Percentiles rank a stretch among this genome's conserved stretches.
Conservation (phyloP, 2,888 invertebrate genomes). For the Synergus umbraculus region DNA sequence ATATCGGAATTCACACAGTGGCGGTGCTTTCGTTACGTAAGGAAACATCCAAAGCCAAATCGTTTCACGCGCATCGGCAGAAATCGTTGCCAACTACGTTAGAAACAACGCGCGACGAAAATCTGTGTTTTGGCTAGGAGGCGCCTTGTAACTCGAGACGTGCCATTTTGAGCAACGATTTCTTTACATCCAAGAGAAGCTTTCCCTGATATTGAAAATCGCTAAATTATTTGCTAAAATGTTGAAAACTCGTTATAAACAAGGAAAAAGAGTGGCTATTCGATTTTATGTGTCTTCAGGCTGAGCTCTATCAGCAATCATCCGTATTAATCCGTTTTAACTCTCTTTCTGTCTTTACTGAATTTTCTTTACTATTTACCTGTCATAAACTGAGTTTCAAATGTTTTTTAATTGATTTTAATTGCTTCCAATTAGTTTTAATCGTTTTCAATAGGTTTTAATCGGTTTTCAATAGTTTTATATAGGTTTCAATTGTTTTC, state of each 20-base stretch:
- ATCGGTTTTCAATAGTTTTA: no score
- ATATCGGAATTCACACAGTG: conserved; percentile 45
- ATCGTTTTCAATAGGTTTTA: no score
- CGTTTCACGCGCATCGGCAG: conserved; percentile 74
- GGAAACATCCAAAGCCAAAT: conserved; percentile 67
- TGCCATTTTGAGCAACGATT: conserved; percentile 54
- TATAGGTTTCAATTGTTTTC: no score
- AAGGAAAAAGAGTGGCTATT: not conserved
- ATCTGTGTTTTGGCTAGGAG: conserved; percentile 66
- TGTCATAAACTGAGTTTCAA: not conserved
- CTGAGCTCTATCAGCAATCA: not conserved
- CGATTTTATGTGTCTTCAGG: not conserved
- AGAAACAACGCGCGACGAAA: conserved; percentile 60
- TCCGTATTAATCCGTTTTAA: not conserved
- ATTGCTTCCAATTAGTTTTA: no score
- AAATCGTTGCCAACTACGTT: conserved; percentile 74
- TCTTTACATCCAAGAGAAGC: conserved; percentile 39
- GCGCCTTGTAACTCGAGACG: conserved; percentile 70
- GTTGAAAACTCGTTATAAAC: not conserved
- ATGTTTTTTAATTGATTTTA: no score
- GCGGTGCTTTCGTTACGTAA: conserved; percentile 64
- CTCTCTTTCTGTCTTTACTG: no score
- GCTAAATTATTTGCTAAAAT: not conserved
- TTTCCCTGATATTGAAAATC: conserved; percentile 9
- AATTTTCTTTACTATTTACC: not conserved